Evolutionary conservation across 64 coral and sea anemone species (phyloP).

Genomic region (Stichodactyla mertensii): DNA sequence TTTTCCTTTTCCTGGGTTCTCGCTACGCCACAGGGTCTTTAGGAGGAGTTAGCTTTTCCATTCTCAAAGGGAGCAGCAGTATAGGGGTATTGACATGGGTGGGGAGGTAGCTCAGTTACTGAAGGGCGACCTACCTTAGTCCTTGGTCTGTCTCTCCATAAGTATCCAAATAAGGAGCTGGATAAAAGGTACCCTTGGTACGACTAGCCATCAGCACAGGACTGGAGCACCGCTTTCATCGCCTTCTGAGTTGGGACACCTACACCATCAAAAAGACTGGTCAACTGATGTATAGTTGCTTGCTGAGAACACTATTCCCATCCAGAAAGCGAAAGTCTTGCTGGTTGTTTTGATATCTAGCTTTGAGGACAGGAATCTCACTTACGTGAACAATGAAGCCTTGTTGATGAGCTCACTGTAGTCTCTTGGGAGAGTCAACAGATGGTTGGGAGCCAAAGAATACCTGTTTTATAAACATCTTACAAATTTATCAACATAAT

Average conservation of each 20-base stretch:
- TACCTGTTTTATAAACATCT: slow-evolving; percentile 28
- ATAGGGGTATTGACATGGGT: too few relatives aligned
- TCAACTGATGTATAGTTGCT: background rate
- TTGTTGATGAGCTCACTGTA: slow-evolving; percentile 97
- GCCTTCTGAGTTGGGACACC: slow-evolving; percentile 96
- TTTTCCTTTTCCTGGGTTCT: too few relatives aligned
- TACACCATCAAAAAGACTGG: background rate
- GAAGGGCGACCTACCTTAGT: slow-evolving; percentile 51
- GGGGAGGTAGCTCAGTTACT: too few relatives aligned
- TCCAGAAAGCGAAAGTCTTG: too few relatives aligned
- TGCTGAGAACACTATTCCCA: too few relatives aligned
- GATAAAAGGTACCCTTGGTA: slow-evolving; percentile 89
- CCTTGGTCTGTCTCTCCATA: slow-evolving; percentile 94
- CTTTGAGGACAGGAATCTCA: background rate
- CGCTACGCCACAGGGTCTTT: too few relatives aligned
- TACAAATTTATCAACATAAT: background rate
- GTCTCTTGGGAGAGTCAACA: slow-evolving; percentile 75
- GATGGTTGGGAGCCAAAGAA: slow-evolving; percentile 46
- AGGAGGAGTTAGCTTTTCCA: too few relatives aligned
- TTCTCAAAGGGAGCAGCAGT: too few relatives aligned
- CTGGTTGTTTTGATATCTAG: too few relatives aligned
- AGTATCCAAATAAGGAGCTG: slow-evolving; percentile 83
- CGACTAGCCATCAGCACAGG: slow-evolving; percentile 69
- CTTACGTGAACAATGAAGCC: slow-evolving; percentile 95
- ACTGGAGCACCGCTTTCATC: slow-evolving; percentile 87